Percentiles rank a stretch among this genome's conserved stretches.
These are phyloP conservation scores for Idaea dimidiata DNA, from an alignment of 2,888 invertebrate genomes.

Conservation along the genomic window DNA sequence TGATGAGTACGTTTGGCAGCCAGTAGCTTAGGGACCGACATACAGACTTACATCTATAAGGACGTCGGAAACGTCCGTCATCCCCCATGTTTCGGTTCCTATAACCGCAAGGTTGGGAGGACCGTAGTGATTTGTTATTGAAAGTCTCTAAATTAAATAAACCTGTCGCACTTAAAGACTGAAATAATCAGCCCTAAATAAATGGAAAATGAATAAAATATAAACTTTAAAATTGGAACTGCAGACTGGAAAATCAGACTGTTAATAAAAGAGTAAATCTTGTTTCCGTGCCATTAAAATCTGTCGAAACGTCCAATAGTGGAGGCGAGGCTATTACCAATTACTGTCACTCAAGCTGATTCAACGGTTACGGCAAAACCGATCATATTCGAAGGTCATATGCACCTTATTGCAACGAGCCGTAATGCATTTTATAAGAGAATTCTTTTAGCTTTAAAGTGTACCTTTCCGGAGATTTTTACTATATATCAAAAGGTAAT, in stretches of 20 bases:
- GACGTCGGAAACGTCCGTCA: too few species aligned
- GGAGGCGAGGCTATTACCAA: conserved; percentile 41
- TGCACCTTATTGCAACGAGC: neutral
- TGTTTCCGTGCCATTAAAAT: conserved; percentile 44
- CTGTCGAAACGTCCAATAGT: conserved; percentile 35
- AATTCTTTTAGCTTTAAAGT: neutral
- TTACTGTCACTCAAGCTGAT: conserved; percentile 52
- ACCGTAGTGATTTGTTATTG: too few species aligned
- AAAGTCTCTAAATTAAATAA: neutral
- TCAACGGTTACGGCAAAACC: neutral
- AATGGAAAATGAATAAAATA: conserved; percentile 11
- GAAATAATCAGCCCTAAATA: too few species aligned
- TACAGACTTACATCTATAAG: too few species aligned
- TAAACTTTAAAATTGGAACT: conserved; percentile 7
- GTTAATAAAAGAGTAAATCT: conserved; percentile 41
- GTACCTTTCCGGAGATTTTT: neutral
- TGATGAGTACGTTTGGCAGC: too few species aligned
- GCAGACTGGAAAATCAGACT: conserved; percentile 14
- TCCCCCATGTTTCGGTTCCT: too few species aligned
- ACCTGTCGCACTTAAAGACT: neutral
- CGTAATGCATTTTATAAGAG: neutral
- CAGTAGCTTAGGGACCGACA: too few species aligned
- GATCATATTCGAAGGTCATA: neutral
- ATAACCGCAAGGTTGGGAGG: too few species aligned
- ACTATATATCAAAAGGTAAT: too few species aligned